phyloP scores from a whole-genome alignment of 2,113 vertebrate genomes.

The Phyllostomus discolor region DNA sequence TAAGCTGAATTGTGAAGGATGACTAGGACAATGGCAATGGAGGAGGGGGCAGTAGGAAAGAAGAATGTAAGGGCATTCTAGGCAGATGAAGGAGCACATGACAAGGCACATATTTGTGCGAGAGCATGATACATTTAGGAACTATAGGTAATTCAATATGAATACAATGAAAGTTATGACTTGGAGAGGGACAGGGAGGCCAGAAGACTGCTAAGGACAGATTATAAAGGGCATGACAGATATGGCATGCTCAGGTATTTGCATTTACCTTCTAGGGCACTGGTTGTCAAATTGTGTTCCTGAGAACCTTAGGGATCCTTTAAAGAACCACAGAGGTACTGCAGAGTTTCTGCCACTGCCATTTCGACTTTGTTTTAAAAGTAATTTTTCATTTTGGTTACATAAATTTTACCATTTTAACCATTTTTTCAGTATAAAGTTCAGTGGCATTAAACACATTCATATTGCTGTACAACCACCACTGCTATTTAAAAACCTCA shows the following conservation, averaged over 20 bases:
- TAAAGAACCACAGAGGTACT: neutral
- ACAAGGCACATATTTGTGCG: neutral
- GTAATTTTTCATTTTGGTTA: neutral
- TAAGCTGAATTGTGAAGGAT: neutral
- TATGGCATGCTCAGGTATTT: neutral
- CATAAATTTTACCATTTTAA: neutral
- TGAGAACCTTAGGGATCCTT: slow-evolving; percentile 2
- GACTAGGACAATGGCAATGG: neutral
- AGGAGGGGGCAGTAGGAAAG: neutral
- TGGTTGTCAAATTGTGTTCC: neutral
- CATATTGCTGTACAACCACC: neutral
- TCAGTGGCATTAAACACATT: neutral
- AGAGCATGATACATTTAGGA: neutral
- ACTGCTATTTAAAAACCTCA: neutral
- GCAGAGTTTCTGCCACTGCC: neutral
- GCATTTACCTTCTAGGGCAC: neutral
- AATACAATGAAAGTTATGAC: neutral
- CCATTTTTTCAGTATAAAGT: neutral
- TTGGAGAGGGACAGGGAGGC: neutral
- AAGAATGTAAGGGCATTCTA: neutral
- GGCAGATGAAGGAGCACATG: neutral
- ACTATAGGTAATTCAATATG: neutral
- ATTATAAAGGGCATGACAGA: neutral
- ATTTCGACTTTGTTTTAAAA: neutral
- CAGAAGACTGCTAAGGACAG: neutral